These are phyloP conservation scores for Collichthys lucidus DNA, from an alignment of 2,113 vertebrate species.

Conservation along the genomic window DNA sequence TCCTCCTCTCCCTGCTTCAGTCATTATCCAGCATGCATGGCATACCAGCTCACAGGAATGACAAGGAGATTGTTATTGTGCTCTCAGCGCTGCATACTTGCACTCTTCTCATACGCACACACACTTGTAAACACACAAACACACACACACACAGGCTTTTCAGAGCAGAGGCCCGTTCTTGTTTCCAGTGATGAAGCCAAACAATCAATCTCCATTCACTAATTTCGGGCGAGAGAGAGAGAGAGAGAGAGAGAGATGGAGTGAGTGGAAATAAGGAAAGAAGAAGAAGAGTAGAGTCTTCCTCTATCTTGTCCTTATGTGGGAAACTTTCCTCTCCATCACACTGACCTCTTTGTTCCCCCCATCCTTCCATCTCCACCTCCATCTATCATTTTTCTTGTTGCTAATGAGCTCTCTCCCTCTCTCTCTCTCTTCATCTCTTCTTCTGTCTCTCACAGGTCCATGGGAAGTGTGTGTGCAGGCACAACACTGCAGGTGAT, in stretches of 20 bases:
- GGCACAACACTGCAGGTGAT: constrained; percentile 94
- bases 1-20: constrained; percentile 51
- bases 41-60: constrained; percentile 83
- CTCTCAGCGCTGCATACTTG: constrained; percentile 79
- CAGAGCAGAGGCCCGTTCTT: constrained; percentile 70
- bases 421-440: constrained; percentile 3
- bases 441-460: constrained; percentile 81
- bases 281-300: constrained; percentile 15
- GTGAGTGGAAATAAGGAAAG: not conserved
- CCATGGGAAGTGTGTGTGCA: constrained; percentile 95
- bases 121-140: constrained; percentile 49
- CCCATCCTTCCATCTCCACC: constrained; percentile 27
- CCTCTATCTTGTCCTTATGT: constrained; percentile 6
- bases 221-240: constrained; percentile 56
- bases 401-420: constrained; percentile 56
- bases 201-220: constrained; percentile 78
- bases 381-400: constrained; percentile 21
- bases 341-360: constrained; percentile 65
- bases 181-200: constrained; percentile 78
- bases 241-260: constrained; percentile 6
- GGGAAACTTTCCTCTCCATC: constrained; percentile 48
- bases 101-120: constrained; percentile 67
- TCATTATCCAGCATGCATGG: constrained; percentile 83
- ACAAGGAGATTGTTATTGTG: constrained; percentile 86
- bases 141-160: constrained; percentile 64